Conservation (phyloP, 1,140 invertebrate species). For the Ips typographus region DNA sequence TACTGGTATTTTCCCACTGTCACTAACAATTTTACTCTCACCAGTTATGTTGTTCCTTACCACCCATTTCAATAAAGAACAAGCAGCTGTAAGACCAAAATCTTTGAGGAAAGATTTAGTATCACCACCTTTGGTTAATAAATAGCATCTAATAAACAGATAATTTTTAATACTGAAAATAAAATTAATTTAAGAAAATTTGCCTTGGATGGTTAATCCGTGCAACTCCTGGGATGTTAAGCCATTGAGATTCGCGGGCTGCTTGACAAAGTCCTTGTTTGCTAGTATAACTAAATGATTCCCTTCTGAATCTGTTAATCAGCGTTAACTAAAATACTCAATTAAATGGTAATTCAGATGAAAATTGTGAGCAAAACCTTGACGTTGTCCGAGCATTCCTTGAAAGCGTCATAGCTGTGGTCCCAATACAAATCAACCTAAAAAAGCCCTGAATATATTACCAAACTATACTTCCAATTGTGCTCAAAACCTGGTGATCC, state of each 20-base stretch:
- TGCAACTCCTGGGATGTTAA: slow-evolving; percentile 55
- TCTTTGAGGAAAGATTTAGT: slow-evolving; percentile 49
- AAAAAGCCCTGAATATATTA: not conserved
- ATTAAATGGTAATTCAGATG: not conserved
- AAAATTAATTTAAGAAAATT: slow-evolving; percentile 40
- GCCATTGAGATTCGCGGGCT: slow-evolving; percentile 62
- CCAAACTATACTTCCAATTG: slow-evolving; percentile 17
- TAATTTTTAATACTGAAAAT: not conserved
- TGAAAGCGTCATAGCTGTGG: slow-evolving; percentile 50
- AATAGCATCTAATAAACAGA: slow-evolving; percentile 53
- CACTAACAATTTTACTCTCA: slow-evolving; percentile 50
- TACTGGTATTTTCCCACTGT: slow-evolving; percentile 54
- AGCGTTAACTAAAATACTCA: slow-evolving; percentile 46
- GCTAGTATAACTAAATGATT: slow-evolving; percentile 59
- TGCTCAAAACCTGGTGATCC: slow-evolving; percentile 47
- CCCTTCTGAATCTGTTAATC: slow-evolving; percentile 59
- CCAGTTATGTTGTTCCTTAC: slow-evolving; percentile 56
- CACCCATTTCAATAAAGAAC: slow-evolving; percentile 78
- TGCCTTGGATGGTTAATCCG: slow-evolving; percentile 56
- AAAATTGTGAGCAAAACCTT: slow-evolving; percentile 14
- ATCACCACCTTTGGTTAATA: slow-evolving; percentile 39
- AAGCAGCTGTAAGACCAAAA: slow-evolving; percentile 77
- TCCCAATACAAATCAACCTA: slow-evolving; percentile 60
- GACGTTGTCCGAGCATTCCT: slow-evolving; percentile 45
- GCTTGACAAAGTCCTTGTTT: slow-evolving; percentile 63